Percentiles rank a stretch among this genome's conserved stretches.
Conservation (phyloP, 1,140 invertebrate genomes). For the Dinothrombium tinctorium region DNA sequence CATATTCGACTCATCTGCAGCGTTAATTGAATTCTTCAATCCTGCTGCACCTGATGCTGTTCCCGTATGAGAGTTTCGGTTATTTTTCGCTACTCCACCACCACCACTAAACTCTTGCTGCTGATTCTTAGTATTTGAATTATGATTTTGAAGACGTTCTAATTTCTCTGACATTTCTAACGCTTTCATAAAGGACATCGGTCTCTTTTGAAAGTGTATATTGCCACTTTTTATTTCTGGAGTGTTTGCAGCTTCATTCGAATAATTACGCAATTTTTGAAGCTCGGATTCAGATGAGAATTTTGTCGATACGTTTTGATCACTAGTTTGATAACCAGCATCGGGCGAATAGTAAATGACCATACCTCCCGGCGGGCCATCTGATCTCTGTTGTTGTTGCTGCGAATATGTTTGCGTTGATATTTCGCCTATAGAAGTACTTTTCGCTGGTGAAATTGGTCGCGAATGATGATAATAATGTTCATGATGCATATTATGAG, state of each 20-base stretch:
- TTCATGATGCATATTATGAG: background rate
- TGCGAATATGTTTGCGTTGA: background rate
- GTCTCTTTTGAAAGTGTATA: conserved; percentile 25
- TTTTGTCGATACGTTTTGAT: background rate
- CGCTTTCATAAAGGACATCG: conserved; percentile 74
- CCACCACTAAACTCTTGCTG: too few species aligned
- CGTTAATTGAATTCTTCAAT: conserved; percentile 5
- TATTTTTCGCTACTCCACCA: too few species aligned
- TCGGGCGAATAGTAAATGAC: conserved; percentile 12
- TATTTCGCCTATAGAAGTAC: conserved; percentile 7
- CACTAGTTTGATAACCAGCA: background rate
- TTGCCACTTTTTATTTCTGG: conserved; percentile 1
- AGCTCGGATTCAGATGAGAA: conserved; percentile 7
- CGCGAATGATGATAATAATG: background rate
- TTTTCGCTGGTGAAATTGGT: conserved; percentile 7
- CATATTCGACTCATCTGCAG: conserved; percentile 33
- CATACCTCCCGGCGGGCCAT: conserved; percentile 6
- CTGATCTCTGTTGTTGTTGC: background rate
- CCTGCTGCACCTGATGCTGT: conserved; percentile 14
- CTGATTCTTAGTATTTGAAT: conserved; percentile 10
- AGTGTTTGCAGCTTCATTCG: background rate
- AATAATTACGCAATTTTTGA: conserved; percentile 5
- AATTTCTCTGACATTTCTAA: conserved; percentile 55
- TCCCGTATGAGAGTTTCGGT: conserved; percentile 7
- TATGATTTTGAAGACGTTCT: conserved; percentile 16